phyloP scores from a whole-genome alignment of 30 jellyfish, hydroid and myxozoan species.

The Morbakka virulenta region DNA sequence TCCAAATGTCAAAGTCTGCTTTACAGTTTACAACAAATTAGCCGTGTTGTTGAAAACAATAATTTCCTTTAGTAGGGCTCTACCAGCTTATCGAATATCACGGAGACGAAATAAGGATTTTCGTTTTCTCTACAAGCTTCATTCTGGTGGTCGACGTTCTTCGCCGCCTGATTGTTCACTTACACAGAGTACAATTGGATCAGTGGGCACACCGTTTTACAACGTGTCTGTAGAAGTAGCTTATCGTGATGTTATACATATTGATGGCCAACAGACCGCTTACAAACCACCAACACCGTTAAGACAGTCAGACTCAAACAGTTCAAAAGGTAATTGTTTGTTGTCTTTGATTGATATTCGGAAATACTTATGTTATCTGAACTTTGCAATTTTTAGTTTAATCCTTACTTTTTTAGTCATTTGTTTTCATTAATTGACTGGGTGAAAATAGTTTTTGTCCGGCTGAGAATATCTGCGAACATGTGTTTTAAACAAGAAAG shows the following conservation, averaged over 20 bases:
- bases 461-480: no score
- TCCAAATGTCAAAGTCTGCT: constrained; percentile 38
- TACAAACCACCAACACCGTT: no score
- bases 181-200: constrained; percentile 45
- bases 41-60: constrained; percentile 73
- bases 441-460: no score
- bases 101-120: constrained; percentile 72
- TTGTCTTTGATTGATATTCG: no score
- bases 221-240: constrained; percentile 33
- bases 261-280: constrained; percentile 21
- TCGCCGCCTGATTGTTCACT: constrained; percentile 34
- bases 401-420: no score
- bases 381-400: no score
- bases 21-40: constrained; percentile 78
- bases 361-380: no score
- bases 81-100: constrained; percentile 78
- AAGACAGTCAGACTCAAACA: no score
- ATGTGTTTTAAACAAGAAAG: no score
- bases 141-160: constrained; percentile 15
- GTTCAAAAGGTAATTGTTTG: no score
- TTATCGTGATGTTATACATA: constrained; percentile 37
- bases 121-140: constrained; percentile 60
- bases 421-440: no score
- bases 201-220: constrained; percentile 81
- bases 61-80: constrained; percentile 62